Evolutionary conservation across 2,113 vertebrate species (phyloP).

Genomic region (Grammomys dolichurus): DNA sequence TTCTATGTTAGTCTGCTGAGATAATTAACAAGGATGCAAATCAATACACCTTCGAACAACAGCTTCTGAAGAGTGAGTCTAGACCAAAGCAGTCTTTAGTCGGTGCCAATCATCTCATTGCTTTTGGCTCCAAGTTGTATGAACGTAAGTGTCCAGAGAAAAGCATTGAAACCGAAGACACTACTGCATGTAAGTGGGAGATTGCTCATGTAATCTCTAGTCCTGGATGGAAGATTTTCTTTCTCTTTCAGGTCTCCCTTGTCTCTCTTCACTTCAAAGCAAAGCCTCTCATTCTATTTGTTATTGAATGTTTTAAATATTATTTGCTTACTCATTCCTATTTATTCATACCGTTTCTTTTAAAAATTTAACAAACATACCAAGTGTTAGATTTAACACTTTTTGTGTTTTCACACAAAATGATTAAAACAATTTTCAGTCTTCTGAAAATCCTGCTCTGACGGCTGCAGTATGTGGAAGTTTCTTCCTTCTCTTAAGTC

Average conservation of each 20-base stretch:
- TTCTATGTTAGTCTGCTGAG: conserved; percentile 4
- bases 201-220: not conserved
- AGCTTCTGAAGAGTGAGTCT: not conserved
- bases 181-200: not conserved
- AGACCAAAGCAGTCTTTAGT: not conserved
- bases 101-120: not conserved
- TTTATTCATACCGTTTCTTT: not conserved
- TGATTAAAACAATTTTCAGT: not conserved
- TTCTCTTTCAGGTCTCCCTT: not conserved
- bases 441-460: not conserved
- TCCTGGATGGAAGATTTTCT: not conserved
- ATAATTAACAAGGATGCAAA: conserved; percentile 11
- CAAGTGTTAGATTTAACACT: not conserved
- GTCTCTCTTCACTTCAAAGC: not conserved
- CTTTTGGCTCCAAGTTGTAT: not conserved
- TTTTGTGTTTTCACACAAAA: not conserved
- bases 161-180: not conserved
- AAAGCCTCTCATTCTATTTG: not conserved
- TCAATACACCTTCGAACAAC: not conserved
- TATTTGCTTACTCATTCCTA: not conserved
- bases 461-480: not conserved
- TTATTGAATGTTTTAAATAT: not conserved
- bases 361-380: not conserved
- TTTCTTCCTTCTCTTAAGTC: not conserved
- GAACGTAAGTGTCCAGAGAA: not conserved